These are phyloP conservation scores for Donacobius atricapilla DNA, from an alignment of 2,113 vertebrate species.

Conservation along the genomic window DNA sequence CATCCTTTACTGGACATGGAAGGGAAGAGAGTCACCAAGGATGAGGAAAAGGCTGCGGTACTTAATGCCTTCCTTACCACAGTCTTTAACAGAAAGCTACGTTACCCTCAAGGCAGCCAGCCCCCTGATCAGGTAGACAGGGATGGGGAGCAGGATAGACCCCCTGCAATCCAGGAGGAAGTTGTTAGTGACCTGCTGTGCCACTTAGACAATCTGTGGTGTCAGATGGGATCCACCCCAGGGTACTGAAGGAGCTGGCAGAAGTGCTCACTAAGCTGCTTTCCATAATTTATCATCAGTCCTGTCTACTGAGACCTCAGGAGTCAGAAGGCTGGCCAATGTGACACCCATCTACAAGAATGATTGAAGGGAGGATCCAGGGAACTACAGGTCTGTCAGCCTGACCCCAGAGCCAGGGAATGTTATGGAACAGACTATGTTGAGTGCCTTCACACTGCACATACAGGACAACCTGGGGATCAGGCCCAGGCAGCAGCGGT, in stretches of 20 bases:
- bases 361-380: not conserved
- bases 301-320: not conserved
- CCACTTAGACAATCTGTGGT: too few relatives aligned
- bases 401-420: not conserved
- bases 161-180: not conserved
- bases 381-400: not conserved
- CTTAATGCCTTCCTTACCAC: not conserved
- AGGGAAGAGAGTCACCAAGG: not conserved
- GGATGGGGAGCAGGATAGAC: not conserved
- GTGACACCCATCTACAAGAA: not conserved
- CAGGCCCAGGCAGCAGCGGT: not conserved
- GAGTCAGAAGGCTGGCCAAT: not conserved
- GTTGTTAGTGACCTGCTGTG: not conserved
- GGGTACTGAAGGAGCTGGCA: not conserved
- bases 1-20: rapidly evolving
- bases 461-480: not conserved
- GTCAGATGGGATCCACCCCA: not conserved
- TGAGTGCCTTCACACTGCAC: not conserved
- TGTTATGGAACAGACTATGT: not conserved
- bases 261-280: not conserved
- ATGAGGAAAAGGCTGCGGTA: not conserved
- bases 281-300: not conserved
- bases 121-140: not conserved
- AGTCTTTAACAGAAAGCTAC: not conserved
- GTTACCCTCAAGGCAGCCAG: not conserved